Evolutionary conservation across 1,140 invertebrate genomes (phyloP), one percentile per base, ranked within the genome.

Genomic region (Meteorus sp.): DNA sequence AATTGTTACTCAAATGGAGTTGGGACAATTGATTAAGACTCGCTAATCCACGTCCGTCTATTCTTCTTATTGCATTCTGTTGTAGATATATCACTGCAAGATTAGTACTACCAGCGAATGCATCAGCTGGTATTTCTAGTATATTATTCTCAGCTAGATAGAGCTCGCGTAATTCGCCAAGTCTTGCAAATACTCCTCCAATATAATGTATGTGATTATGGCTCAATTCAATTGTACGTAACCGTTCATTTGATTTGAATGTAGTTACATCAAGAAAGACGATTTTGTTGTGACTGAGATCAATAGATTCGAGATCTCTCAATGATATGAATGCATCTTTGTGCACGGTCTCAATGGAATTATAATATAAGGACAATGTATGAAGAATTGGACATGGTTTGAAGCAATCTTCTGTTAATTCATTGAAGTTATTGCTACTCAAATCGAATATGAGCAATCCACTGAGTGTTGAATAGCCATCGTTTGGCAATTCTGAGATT

Each of bases 91-190:
- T 86, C 15, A 95, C 90, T 1, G 87, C 86, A 13, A 96, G 79
- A 47, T 86, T 86, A 0, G 83, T 73, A 3, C 90, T 91, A 57
- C 91, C 91, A 2, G 83, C 82, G 73, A 96, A 95, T 8, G 91
- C 89, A 60, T 93, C 88, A 3, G 86, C 84, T 0, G 89, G 86
- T 61, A 96, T 84, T 74, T 93, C 90, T 1, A 94, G 75, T 44
- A 96, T 90, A 73, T 95, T 95, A 71, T 96, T 96, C 73, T 94
- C 91, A 0, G 90, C 89, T n/a, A 95, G 78, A 72, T 94, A 93
- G 17, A 95, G 79, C 69, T 91, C 89, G 31, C 87, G 83, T 2
- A 96, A 76, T 56, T 92, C 86, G 0, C 86, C 86, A 44, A 95
- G 75, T 67, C 88, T 86, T 11, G 88, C 84, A 72, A 96, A 95